A percentile compares a stretch with the other conserved stretches of the same genome.
Conservation (phyloP, 2,888 invertebrate genomes). For the Heliconius cydno region DNA sequence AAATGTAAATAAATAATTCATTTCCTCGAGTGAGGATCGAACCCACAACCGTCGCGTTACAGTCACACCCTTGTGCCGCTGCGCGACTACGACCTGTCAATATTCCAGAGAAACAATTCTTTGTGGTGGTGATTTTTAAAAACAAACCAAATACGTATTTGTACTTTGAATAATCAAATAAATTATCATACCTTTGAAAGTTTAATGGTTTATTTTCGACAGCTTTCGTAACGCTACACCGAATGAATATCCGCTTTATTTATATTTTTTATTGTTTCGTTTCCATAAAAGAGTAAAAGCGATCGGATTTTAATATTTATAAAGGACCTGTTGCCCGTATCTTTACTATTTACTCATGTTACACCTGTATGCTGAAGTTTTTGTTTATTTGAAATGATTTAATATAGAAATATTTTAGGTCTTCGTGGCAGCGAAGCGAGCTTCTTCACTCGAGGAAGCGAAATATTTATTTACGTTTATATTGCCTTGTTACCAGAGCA, state of each 20-base stretch:
- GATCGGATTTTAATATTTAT: slow-evolving; percentile 16
- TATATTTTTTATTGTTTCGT: slow-evolving; percentile 13
- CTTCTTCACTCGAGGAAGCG: too few species aligned
- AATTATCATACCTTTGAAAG: not conserved
- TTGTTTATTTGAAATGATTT: not conserved
- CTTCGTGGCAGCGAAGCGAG: too few species aligned
- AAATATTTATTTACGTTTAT: too few species aligned
- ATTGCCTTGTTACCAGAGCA: too few species aligned
- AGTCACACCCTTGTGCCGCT: too few species aligned
- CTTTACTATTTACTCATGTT: slow-evolving; percentile 1
- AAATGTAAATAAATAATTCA: too few species aligned
- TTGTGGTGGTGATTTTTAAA: not conserved
- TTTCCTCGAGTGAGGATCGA: too few species aligned
- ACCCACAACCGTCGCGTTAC: too few species aligned
- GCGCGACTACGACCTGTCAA: not conserved
- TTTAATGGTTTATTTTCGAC: not conserved
- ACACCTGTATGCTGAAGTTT: not conserved
- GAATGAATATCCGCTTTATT: not conserved
- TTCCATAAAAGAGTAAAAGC: slow-evolving; percentile 12
- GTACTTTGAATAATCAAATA: not conserved
- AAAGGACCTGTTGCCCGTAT: not conserved
- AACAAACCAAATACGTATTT: not conserved
- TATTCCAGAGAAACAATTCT: not conserved
- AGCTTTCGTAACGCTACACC: not conserved
- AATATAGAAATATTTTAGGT: not conserved